These are phyloP conservation scores for Isichthys henryi DNA, from an alignment of 2,113 vertebrate species.

Conservation along the genomic window DNA sequence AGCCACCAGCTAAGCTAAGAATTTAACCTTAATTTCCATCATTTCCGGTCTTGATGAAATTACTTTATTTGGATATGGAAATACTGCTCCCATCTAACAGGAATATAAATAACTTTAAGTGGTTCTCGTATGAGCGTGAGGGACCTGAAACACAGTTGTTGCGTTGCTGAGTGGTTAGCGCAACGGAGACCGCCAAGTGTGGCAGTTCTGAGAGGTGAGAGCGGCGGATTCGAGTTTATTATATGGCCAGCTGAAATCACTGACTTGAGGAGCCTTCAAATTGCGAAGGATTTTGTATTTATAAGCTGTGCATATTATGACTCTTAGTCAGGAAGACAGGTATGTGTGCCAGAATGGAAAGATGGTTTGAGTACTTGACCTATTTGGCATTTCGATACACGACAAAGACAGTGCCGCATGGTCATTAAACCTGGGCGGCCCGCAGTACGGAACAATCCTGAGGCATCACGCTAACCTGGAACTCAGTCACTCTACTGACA, in stretches of 20 bases:
- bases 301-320: not conserved
- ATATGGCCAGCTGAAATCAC: not conserved
- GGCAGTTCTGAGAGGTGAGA: not conserved
- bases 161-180: not conserved
- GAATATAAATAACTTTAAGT: constrained; percentile 5
- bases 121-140: not conserved
- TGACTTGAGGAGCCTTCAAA: not conserved
- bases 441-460: not conserved
- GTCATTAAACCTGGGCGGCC: not conserved
- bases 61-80: not conserved
- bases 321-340: not conserved
- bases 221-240: not conserved
- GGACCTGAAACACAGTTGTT: not conserved
- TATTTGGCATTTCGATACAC: not conserved
- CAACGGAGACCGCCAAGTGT: not conserved
- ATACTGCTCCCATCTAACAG: not conserved
- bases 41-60: constrained; percentile 2
- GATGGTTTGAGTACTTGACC: not conserved
- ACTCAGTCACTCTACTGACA: not conserved
- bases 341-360: not conserved
- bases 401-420: not conserved
- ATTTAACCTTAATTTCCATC: not conserved
- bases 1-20: not conserved
- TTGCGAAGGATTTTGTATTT: not conserved
- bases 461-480: not conserved